Evolutionary conservation across 2,888 invertebrate genomes (phyloP).

Genomic region (Ormyrus rosae): DNA sequence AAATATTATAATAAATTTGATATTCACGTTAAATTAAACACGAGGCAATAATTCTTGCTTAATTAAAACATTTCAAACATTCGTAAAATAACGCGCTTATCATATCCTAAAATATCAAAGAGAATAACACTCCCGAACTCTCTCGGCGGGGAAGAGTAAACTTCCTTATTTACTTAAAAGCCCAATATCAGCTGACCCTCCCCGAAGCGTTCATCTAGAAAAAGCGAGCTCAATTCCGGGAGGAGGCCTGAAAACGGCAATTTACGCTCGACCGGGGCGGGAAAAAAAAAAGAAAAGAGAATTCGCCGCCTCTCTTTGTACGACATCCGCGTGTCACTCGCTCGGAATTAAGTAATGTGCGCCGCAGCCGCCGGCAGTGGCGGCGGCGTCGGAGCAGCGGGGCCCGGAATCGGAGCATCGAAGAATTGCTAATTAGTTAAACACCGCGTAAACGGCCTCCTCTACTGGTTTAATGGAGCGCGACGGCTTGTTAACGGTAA

Average conservation of each 20-base stretch:
- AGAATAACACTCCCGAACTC: no score
- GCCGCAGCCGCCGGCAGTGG: background rate
- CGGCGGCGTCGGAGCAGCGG: background rate
- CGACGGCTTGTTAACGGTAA: conserved; percentile 68
- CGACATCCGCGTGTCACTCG: conserved; percentile 14
- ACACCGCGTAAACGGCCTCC: conserved; percentile 45
- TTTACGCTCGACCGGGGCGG: no score
- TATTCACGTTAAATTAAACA: no score
- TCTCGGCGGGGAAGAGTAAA: background rate
- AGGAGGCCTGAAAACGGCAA: no score
- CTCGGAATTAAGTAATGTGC: conserved; percentile 25
- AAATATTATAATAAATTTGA: no score
- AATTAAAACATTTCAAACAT: no score
- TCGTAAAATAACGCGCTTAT: no score
- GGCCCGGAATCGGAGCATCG: conserved; percentile 59
- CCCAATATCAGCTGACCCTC: no score
- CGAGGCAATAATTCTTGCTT: no score
- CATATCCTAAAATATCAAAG: no score
- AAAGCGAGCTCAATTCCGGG: no score
- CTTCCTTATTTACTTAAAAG: background rate
- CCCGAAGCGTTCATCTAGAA: no score
- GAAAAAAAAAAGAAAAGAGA: background rate
- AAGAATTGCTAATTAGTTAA: conserved; percentile 67
- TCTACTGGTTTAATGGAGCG: conserved; percentile 65
- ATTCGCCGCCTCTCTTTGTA: background rate